These are phyloP conservation scores for Lasioglossum figueresi DNA, from an alignment of 2,888 invertebrate species.

Conservation along the genomic window DNA sequence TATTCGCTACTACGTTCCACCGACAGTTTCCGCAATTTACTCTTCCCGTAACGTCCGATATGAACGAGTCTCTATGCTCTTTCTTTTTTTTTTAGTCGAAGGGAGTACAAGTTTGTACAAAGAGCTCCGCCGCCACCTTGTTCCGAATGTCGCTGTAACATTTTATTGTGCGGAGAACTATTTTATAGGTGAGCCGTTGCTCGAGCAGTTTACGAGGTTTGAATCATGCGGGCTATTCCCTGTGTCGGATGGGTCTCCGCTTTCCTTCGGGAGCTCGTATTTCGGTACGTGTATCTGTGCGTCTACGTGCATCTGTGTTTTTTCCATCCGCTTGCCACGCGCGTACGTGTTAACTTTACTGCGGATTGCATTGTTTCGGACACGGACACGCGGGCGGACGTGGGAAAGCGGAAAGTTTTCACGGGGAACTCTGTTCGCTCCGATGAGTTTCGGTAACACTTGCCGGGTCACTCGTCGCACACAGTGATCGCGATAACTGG, in stretches of 20 bases:
- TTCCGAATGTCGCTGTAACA: constrained; percentile 47
- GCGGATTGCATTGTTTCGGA: constrained; percentile 30
- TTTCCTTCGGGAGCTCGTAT: not conserved
- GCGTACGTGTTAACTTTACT: constrained; percentile 23
- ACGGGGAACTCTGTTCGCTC: not conserved
- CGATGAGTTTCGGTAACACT: not conserved
- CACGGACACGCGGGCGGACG: not conserved
- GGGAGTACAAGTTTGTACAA: constrained; percentile 34
- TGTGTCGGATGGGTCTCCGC: constrained; percentile 19
- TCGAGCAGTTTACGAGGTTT: constrained; percentile 38
- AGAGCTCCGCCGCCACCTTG: constrained; percentile 33
- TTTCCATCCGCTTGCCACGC: not conserved
- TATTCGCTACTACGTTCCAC: constrained; percentile 10
- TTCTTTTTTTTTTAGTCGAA: not conserved
- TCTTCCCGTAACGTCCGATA: constrained; percentile 30
- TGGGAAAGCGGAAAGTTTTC: not conserved
- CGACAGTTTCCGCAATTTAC: constrained; percentile 23
- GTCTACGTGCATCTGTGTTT: not conserved
- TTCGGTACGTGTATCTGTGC: not conserved
- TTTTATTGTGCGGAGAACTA: constrained; percentile 55
- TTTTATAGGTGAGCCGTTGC: constrained; percentile 43
- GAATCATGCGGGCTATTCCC: constrained; percentile 35
- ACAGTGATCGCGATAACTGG: not conserved
- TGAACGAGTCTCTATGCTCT: constrained; percentile 27
- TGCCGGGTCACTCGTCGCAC: not conserved